These are phyloP conservation scores for Halcyon leucocephala DNA, from an alignment of 2,797 vertebrate genomes.

Conservation along the genomic window DNA sequence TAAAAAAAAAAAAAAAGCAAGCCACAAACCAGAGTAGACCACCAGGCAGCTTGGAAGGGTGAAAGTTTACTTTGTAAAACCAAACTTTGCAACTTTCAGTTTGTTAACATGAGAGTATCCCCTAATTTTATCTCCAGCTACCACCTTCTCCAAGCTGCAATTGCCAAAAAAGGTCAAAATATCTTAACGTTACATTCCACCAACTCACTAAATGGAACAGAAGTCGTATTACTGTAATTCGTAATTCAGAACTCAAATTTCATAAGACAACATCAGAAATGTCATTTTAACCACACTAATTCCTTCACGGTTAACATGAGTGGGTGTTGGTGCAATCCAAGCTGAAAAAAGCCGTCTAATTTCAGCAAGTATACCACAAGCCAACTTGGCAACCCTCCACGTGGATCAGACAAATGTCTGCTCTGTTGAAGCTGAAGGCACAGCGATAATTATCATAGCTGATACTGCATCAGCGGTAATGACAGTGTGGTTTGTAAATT, in stretches of 20 bases:
- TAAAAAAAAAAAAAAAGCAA: not conserved
- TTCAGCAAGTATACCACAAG: slow-evolving; percentile 81
- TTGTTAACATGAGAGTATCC: slow-evolving; percentile 71
- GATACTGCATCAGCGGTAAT: slow-evolving; percentile 83
- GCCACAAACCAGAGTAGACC: not conserved
- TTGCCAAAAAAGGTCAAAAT: slow-evolving; percentile 69
- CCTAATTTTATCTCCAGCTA: slow-evolving; percentile 72
- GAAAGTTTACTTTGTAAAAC: slow-evolving; percentile 70
- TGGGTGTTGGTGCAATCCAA: slow-evolving; percentile 83
- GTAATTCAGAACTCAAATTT: slow-evolving; percentile 81
- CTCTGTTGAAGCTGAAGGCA: slow-evolving; percentile 85
- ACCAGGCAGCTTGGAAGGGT: slow-evolving; percentile 28
- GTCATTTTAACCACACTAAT: slow-evolving; percentile 75
- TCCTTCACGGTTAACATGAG: slow-evolving; percentile 82
- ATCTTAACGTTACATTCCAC: slow-evolving; percentile 73
- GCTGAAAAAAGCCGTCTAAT: slow-evolving; percentile 83
- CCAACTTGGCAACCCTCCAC: slow-evolving; percentile 85
- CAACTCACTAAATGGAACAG: slow-evolving; percentile 62
- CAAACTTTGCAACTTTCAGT: slow-evolving; percentile 66
- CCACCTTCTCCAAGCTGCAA: slow-evolving; percentile 50
- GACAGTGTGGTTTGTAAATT: slow-evolving; percentile 90
- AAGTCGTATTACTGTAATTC: slow-evolving; percentile 65
- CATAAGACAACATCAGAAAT: slow-evolving; percentile 74
- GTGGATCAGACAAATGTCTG: slow-evolving; percentile 84
- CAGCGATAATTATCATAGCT: slow-evolving; percentile 83